Base-by-base conservation (phyloP, 2,113 vertebrate genomes). In the Indicator indicator region DNA sequence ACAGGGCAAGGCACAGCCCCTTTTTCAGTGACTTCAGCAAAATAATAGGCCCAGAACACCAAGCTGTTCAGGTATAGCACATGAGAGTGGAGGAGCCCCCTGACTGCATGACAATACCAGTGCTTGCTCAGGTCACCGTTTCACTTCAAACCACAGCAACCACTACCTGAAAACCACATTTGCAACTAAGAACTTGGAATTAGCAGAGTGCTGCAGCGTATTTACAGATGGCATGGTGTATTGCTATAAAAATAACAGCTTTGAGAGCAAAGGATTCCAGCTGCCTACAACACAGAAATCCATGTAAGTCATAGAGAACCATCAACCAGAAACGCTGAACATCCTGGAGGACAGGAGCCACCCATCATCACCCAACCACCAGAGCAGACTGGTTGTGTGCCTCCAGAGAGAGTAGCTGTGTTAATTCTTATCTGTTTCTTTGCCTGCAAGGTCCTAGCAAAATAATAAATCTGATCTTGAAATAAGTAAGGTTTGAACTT, bases 401-500 rank as follows among this genome's bases (percentile, higher is more conserved):
- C 65, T 76, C 24, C 54, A 55, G 15, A 73, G 33, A 86, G 9
- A 38, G 54, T 21, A 75, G 32, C 79, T 73, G 26, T 74, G n/a
- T 55, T 95, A 96, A 86, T 90, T 86, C 85, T 77, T 92, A 69
- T 8, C 88, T 92, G 42, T 59, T 96, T 75, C 70, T 80, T 77
- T 91, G 90, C 76, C 64, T 84, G 80, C 12, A 84, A 88, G 73
- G 88, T 63, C 79, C 82, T 92, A 4, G 78, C 91, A 89, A 93
- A 80, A 91, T 91, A 96, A 91, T 90, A 96, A 93, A 71, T 86
- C 71, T 96, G 83, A 96, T 97, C 86, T 94, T 85, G 82, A 77
- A 96, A 97, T 96, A 97, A 96, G 95, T 96, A 97, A 94, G 87
- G 94, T 64, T 89, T 95, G 92, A 96, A 96, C 92, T 94, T 96